Evolutionary conservation across 2,113 vertebrate genomes (phyloP), one percentile per base, ranked within the genome.

Genomic region (Microtus richardsoni): DNA sequence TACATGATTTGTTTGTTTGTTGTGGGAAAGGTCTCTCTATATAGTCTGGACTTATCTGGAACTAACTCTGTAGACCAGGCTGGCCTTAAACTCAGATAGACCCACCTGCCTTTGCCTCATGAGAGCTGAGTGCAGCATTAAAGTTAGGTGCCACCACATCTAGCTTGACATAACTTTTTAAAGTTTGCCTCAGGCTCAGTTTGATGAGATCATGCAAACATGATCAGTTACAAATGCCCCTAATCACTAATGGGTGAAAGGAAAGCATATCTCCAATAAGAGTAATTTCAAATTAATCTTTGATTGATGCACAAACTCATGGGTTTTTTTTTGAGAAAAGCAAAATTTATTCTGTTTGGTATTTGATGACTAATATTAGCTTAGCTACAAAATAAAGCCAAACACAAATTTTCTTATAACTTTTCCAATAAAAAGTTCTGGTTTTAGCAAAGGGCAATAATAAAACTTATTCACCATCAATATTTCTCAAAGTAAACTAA

Each of bases 401-500:
- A 92, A 84, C 14, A 73, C 5, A 66, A 82, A 26, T 62, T 82
- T 86, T 49, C 22, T 91, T 75, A 54, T 64, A 41, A 49, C 54
- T 74, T 66, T 12, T 44, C 60, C 16, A 2, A 68, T 52, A 54
- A 77, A 82, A 10, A 74, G 36, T 54, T 47, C 52, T 89, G 22
- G 52, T 66, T 93, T 83, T 49, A 64, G 16, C 87, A 16, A 83
- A 73, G 16, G 68, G 7, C 8, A 26, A 36, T 62, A 41, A 66
- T 89, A 3, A 92, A 89, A 62, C 36, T 68, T 66, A 60, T 44
- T 87, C 4, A 68, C 14, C 17, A 39, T 49, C 17, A 16, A 6
- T 78, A 80, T 82, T 86, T 52, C 39, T 52, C 52, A 80, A 80
- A 88, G 60, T 54, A 26, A 93, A 94, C 83, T 2, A 83, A 86